Percentiles rank a stretch among this genome's conserved stretches.
Conservation (phyloP, 2,888 invertebrate species). For the Scaptomyza parva region DNA sequence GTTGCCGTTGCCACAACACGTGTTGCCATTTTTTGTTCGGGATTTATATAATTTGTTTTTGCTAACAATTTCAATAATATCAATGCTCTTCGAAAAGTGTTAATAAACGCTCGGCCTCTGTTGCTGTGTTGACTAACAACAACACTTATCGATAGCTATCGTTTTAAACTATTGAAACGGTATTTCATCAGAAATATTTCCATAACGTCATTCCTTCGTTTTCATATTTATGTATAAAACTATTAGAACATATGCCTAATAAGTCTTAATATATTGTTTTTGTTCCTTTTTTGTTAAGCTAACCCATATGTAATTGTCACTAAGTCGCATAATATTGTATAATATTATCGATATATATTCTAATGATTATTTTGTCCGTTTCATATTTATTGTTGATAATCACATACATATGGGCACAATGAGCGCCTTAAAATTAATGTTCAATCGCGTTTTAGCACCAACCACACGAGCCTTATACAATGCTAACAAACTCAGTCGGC, state of each 20-base stretch:
- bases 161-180: neutral
- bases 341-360: conserved; percentile 33
- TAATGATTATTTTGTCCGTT: conserved; percentile 12
- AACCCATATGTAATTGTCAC: too few relatives aligned
- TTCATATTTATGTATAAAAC: neutral
- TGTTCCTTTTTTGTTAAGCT: too few relatives aligned
- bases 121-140: conserved; percentile 31
- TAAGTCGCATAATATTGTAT: conserved; percentile 1
- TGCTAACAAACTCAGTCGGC: conserved; percentile 1
- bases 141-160: conserved; percentile 5
- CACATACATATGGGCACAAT: conserved; percentile 21
- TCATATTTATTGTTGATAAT: conserved; percentile 18
- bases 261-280: neutral
- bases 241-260: neutral
- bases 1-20: conserved; percentile 94
- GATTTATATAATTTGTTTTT: conserved; percentile 73
- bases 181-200: conserved; percentile 11
- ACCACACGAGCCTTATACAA: neutral
- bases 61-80: conserved; percentile 60
- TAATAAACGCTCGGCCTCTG: conserved; percentile 24
- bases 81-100: conserved; percentile 56
- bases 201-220: neutral
- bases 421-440: conserved; percentile 50
- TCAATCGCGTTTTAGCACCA: conserved; percentile 21
- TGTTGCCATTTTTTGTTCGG: conserved; percentile 88